Conservation (phyloP, 2,113 vertebrate genomes). For the Opisthocomus hoazin region DNA sequence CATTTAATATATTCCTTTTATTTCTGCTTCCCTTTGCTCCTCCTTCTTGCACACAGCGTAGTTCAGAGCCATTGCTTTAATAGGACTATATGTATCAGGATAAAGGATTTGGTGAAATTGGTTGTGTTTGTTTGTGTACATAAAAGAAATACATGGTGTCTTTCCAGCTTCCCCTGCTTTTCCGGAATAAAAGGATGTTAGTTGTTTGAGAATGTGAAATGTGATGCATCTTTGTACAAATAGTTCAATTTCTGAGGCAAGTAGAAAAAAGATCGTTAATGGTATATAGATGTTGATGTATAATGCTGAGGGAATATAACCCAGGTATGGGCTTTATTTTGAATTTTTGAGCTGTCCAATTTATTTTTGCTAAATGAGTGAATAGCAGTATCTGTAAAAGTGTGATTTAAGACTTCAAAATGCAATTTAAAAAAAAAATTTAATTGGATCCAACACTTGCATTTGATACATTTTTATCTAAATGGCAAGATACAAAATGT, state of each 20-base stretch:
- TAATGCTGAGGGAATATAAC: not conserved
- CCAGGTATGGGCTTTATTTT: not conserved
- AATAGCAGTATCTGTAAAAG: not conserved
- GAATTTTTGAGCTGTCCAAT: not conserved
- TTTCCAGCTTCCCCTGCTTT: not conserved
- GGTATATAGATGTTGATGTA: not conserved
- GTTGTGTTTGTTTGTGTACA: not conserved
- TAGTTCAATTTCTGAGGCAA: not conserved
- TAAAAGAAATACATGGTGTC: not conserved
- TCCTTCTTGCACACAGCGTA: not conserved
- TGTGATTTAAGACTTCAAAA: not conserved
- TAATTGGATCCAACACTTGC: not conserved
- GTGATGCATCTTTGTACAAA: not conserved
- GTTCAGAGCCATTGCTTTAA: not conserved
- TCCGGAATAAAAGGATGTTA: not conserved
- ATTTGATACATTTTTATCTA: not conserved
- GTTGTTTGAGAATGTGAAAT: not conserved
- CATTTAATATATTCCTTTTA: not conserved
- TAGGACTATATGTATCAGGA: not conserved
- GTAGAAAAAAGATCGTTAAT: not conserved
- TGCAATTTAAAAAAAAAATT: not conserved
- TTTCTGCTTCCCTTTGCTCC: not conserved
- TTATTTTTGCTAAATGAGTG: not conserved
- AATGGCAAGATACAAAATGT: not conserved
- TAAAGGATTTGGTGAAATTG: not conserved